Evolutionary conservation across 2,888 invertebrate genomes (phyloP).

Genomic region (Sipha maydis): DNA sequence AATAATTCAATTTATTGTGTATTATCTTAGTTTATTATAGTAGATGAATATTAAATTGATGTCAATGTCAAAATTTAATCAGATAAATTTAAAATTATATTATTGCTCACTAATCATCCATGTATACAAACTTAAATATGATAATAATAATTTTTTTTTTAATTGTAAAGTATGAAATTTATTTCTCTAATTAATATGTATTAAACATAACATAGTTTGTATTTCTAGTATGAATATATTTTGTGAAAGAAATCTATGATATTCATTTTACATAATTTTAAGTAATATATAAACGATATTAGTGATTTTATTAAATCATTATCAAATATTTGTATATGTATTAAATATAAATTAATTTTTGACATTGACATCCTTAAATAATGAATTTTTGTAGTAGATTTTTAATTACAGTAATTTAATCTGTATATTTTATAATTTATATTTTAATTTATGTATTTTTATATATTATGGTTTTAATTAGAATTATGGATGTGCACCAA

Average conservation of each 20-base stretch:
- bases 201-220: background rate
- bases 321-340: background rate
- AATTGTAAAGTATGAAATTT: background rate
- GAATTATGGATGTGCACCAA: constrained; percentile 10
- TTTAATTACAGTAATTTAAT: background rate
- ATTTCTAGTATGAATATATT: background rate
- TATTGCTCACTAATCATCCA: background rate
- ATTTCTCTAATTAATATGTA: background rate
- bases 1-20: background rate
- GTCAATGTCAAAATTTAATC: constrained; percentile 6
- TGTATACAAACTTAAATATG: background rate
- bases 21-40: background rate
- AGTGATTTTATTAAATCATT: background rate
- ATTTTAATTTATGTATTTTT: background rate
- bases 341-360: background rate
- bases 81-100: background rate
- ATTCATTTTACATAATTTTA: background rate
- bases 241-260: background rate
- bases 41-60: background rate
- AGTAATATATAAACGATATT: background rate
- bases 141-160: background rate
- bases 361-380: constrained; percentile 2
- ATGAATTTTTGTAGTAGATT: background rate
- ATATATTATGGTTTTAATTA: background rate
- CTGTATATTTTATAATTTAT: constrained; percentile 5